Percentiles rank a stretch among this genome's conserved stretches.
These are phyloP conservation scores for Lonchura striata DNA, from an alignment of 2,113 vertebrate species.

Conservation along the genomic window DNA sequence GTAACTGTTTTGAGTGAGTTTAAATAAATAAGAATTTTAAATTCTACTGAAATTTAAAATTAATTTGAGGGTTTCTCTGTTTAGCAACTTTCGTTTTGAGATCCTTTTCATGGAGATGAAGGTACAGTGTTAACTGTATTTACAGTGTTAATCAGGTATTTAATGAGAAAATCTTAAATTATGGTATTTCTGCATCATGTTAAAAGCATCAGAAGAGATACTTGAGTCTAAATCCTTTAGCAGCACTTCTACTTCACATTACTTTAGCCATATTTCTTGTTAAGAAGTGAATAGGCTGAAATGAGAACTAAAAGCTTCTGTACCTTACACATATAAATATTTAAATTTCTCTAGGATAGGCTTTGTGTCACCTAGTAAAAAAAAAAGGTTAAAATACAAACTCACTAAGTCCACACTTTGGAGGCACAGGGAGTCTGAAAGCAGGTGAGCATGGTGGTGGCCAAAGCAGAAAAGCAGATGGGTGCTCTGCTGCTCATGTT, in stretches of 20 bases:
- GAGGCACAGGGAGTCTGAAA: neutral
- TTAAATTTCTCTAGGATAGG: neutral
- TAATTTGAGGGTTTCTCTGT: neutral
- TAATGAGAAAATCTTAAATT: neutral
- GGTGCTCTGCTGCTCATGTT: neutral
- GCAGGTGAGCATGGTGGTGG: fast-evolving
- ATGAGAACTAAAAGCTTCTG: neutral
- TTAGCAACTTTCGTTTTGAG: neutral
- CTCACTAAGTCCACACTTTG: neutral
- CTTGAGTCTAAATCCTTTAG: neutral
- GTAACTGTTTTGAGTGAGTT: neutral
- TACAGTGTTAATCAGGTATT: neutral
- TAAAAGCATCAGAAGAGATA: neutral
- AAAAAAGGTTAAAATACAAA: neutral
- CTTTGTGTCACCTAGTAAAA: neutral
- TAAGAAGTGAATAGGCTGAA: neutral
- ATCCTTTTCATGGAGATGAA: neutral
- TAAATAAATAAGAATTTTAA: neutral
- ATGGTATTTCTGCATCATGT: neutral
- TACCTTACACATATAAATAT: neutral
- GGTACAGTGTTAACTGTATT: neutral
- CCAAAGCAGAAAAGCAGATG: neutral
- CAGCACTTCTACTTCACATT: neutral
- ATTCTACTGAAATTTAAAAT: neutral
- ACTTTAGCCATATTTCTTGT: neutral